Conservation (phyloP, 2,113 vertebrate species). For the Glaucidium brasilianum region DNA sequence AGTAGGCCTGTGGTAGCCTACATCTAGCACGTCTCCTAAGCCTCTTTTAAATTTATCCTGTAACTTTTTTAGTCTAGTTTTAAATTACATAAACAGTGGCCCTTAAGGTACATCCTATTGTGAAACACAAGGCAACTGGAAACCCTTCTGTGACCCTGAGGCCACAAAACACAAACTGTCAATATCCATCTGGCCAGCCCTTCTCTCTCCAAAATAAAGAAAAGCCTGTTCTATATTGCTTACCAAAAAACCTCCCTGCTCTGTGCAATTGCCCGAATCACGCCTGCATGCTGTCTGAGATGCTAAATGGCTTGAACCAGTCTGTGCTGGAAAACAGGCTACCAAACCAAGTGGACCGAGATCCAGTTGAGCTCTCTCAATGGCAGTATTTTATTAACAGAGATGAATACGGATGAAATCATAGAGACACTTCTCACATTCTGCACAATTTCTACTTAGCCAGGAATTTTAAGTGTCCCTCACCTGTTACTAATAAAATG, state of each 20-base stretch:
- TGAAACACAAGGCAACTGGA: neutral
- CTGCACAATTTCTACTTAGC: neutral
- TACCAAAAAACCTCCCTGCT: neutral
- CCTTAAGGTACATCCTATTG: neutral
- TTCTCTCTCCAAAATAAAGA: neutral
- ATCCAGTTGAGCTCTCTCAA: neutral
- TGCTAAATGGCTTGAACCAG: neutral
- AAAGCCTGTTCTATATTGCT: neutral
- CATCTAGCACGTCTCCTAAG: neutral
- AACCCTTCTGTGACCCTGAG: slow-evolving; percentile 10
- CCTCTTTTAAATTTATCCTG: neutral
- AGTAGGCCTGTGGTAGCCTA: neutral
- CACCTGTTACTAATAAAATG: neutral
- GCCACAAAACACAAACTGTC: neutral
- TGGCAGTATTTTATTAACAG: neutral
- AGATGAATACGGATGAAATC: accelerated
- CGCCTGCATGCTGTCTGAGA: neutral
- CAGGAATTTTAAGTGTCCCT: neutral
- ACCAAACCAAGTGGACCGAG: neutral
- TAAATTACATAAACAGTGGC: neutral
- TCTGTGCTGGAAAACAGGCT: neutral
- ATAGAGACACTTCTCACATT: neutral
- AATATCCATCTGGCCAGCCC: neutral
- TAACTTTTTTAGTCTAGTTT: neutral
- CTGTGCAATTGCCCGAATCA: neutral